Percentiles rank a stretch among this genome's conserved stretches.
Conservation (phyloP, 37 sponge, comb jelly and placozoan species). For the Cliona cf. orientalis region DNA sequence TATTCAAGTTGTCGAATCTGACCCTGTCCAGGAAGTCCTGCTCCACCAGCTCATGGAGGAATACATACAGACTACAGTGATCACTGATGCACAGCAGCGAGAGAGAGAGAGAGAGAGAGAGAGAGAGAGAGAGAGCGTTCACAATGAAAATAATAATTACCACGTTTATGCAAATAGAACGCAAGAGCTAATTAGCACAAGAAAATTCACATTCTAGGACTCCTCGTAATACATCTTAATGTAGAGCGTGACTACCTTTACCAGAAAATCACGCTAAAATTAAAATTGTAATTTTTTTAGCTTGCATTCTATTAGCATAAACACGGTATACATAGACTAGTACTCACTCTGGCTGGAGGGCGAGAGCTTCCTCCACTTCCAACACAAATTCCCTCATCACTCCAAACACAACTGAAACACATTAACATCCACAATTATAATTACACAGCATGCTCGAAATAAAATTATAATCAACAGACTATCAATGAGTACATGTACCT, state of each 20-base stretch:
- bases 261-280: no score
- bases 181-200: no score
- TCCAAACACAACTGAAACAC: constrained; percentile 46
- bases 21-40: constrained; percentile 81
- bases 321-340: neutral
- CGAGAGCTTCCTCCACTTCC: constrained; percentile 53
- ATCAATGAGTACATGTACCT: constrained; percentile 22
- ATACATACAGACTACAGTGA: constrained; percentile 59
- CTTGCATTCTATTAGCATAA: neutral
- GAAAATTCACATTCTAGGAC: no score
- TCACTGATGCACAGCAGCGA: no score
- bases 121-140: neutral
- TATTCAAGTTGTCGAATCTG: constrained; percentile 56
- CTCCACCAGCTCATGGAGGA: constrained; percentile 88
- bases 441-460: neutral
- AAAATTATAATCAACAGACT: no score
- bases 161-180: neutral
- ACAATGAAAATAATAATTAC: neutral
- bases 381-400: constrained; percentile 48
- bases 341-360: constrained; percentile 35
- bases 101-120: no score
- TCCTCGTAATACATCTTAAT: neutral
- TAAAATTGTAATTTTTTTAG: no score
- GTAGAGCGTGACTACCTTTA: constrained; percentile 5
- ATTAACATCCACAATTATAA: constrained; percentile 3